A percentile compares a stretch with the other conserved stretches of the same genome.
Conservation (phyloP, 2,797 vertebrate species). For the Pantherophis vulpinus region DNA sequence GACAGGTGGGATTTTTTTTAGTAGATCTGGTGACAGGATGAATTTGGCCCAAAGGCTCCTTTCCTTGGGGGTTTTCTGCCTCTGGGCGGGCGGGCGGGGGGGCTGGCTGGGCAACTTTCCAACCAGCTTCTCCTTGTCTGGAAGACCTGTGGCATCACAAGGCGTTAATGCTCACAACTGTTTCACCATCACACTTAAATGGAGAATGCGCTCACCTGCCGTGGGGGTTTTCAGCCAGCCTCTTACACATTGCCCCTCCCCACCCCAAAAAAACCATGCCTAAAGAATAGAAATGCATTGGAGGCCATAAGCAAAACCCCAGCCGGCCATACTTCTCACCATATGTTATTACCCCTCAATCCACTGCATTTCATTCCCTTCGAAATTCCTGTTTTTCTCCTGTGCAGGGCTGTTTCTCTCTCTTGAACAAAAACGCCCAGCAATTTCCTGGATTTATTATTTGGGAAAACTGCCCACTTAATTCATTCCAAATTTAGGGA, state of each 20-base stretch:
- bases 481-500: not conserved
- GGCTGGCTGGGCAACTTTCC: not conserved
- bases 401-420: not conserved
- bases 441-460: not conserved
- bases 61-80: no score
- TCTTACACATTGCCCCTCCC: slow-evolving; percentile 52
- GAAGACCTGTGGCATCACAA: slow-evolving; percentile 40
- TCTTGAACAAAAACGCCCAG: not conserved
- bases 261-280: slow-evolving; percentile 36
- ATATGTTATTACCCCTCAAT: slow-evolving; percentile 21
- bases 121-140: slow-evolving; percentile 28
- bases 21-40: not conserved
- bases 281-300: slow-evolving; percentile 48
- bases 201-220: slow-evolving; percentile 40
- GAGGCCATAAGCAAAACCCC: slow-evolving; percentile 53
- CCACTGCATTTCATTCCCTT: slow-evolving; percentile 9
- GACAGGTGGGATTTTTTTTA: not conserved
- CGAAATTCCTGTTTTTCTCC: not conserved
- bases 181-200: slow-evolving; percentile 52
- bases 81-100: slow-evolving; percentile 16
- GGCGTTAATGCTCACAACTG: slow-evolving; percentile 53
- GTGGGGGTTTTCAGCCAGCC: slow-evolving; percentile 34
- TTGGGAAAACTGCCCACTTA: not conserved
- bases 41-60: not conserved
- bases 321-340: slow-evolving; percentile 26